Conservation (phyloP, 2,113 vertebrate species). For the Zosterops pallidus region DNA sequence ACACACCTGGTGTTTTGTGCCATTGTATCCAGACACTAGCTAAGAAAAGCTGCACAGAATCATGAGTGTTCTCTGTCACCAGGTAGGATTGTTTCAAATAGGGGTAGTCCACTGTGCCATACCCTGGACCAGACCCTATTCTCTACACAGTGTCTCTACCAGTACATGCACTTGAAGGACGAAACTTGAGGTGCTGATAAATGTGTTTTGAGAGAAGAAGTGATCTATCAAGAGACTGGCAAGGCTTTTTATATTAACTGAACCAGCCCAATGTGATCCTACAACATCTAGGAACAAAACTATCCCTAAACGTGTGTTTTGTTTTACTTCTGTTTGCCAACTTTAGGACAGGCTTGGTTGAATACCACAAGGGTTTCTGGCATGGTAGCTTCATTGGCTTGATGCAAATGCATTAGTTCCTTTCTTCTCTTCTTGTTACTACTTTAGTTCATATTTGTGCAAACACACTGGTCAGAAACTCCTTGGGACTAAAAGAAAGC, state of each 20-base stretch:
- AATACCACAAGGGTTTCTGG: not conserved
- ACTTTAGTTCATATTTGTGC: not conserved
- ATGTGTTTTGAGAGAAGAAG: not conserved
- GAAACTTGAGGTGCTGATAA: not conserved
- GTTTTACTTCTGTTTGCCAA: not conserved
- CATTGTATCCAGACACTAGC: not conserved
- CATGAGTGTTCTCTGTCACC: not conserved
- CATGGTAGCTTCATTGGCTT: not conserved
- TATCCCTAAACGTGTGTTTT: not conserved
- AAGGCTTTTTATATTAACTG: not conserved
- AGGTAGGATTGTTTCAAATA: not conserved
- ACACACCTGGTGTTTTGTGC: not conserved
- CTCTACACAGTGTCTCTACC: not conserved
- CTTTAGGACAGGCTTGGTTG: not conserved
- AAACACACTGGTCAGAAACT: not conserved
- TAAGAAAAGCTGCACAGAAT: not conserved
- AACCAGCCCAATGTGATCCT: not conserved
- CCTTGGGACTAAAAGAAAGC: not conserved
- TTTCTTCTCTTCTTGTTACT: not conserved
- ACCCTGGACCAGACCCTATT: not conserved
- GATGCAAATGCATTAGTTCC: not conserved
- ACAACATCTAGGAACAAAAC: not conserved
- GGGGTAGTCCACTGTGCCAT: not conserved
- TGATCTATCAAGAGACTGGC: not conserved
- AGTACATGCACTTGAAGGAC: fast-evolving